Evolutionary conservation across 2,888 invertebrate species (phyloP), one percentile per base, ranked within the genome.

Genomic region (Agrenia bidenticulata): DNA sequence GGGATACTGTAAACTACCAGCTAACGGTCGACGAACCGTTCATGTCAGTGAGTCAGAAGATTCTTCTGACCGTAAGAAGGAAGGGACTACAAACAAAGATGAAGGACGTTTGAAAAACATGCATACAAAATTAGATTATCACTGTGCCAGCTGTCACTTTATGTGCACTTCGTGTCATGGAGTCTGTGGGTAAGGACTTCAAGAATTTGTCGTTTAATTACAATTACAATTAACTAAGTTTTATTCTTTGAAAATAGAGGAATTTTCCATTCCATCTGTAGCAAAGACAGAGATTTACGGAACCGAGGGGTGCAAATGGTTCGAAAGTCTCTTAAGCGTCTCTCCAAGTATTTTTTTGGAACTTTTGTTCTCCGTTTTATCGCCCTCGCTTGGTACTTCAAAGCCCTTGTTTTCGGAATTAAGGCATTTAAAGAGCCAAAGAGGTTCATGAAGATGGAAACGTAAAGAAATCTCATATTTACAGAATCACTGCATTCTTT

Each of bases 281-380:
- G 71, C 50, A 69, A 66, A n/a, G 70, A 74, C 50, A 58, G 55
- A 24, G 2, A 58, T 27, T 61, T 71, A 15, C 42, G 74, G 27
- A 61, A 57, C 11, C 24, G 41, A 19, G 73, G 73, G 21, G 66
- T 66, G 23, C 42, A 39, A 24, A 51, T 65, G 9, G 64, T 72
- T 11, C n/a, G 53, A 21, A 68, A 66, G 24, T 64, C 66, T n/a
- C 4, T 50, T 26, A 53, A 64, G 58, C 5, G 64, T 57, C 24
- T 50, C 57, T 1, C 61, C 61, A 39, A 57, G 61, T 39, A 51
- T 64, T 45, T 54, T 64, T 73, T 75, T 59, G 75, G 75, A 37
- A 75, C 75, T n/a, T 56, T 75, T 39, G 68, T 75, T 2, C 66
- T 75, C 2, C 66, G 75, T 9, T 63, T 70, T 26, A 75, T 75